phyloP scores from a whole-genome alignment of 2,113 vertebrate genomes.

The Martes martes region DNA sequence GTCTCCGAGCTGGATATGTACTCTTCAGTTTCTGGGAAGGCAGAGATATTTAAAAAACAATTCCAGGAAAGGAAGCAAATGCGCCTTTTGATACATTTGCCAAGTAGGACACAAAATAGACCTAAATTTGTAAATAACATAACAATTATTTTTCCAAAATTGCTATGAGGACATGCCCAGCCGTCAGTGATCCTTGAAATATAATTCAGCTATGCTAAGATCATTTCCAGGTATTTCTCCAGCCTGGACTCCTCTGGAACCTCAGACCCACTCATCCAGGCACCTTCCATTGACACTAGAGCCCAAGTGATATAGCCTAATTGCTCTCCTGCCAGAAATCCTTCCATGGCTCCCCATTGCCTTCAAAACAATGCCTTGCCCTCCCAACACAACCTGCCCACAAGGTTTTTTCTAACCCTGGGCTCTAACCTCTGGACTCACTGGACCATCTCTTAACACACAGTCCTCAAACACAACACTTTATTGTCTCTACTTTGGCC shows the following conservation, averaged over 20 bases:
- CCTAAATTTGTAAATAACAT: slow-evolving; percentile 15
- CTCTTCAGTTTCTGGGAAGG: slow-evolving; percentile 42
- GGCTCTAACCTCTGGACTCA: neutral
- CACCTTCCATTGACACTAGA: neutral
- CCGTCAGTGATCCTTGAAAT: neutral
- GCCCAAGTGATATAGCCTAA: neutral
- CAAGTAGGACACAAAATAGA: slow-evolving; percentile 21
- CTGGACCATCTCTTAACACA: neutral
- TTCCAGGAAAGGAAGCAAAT: slow-evolving; percentile 54
- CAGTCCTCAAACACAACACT: fast-evolving
- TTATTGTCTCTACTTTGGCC: neutral
- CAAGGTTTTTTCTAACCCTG: no score
- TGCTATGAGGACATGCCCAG: neutral
- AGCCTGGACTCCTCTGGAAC: neutral
- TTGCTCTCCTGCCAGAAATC: neutral
- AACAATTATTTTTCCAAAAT: slow-evolving; percentile 2
- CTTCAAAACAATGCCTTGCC: neutral
- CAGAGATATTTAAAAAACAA: slow-evolving; percentile 52
- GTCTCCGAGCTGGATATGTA: neutral
- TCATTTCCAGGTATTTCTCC: neutral
- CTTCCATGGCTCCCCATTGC: neutral
- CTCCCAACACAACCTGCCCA: neutral
- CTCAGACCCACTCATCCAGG: neutral
- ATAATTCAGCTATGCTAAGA: neutral
- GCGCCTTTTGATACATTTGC: neutral